Percentiles rank a stretch among this genome's conserved stretches.
These are phyloP conservation scores for Salarias fasciatus DNA, from an alignment of 2,797 vertebrate species.

Conservation along the genomic window DNA sequence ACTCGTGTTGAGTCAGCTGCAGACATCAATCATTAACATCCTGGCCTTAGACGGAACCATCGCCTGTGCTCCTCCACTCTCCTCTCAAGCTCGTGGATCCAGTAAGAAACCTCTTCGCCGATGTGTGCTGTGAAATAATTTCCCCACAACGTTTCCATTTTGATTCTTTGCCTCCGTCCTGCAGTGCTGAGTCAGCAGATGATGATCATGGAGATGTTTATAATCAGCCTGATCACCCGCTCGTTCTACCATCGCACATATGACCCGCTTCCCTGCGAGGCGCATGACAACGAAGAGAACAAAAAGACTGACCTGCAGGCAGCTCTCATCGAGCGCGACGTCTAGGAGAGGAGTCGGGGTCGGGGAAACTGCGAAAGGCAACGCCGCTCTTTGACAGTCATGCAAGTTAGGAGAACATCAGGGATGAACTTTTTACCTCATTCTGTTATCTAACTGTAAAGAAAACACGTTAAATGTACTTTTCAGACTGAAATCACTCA, in stretches of 20 bases:
- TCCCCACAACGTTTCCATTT: neutral
- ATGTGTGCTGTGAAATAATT: neutral
- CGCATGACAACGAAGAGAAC: constrained; percentile 57
- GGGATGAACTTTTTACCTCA: constrained; percentile 7
- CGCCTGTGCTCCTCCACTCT: constrained; percentile 87
- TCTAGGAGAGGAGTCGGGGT: constrained; percentile 37
- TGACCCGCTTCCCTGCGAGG: constrained; percentile 60
- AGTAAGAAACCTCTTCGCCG: constrained; percentile 77
- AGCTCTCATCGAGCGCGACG: constrained; percentile 54
- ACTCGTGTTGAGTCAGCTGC: constrained; percentile 88
- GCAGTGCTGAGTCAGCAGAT: constrained; percentile 88
- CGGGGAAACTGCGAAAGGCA: neutral
- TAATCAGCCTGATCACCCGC: constrained; percentile 84
- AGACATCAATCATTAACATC: constrained; percentile 88
- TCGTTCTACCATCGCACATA: constrained; percentile 83
- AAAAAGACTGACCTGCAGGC: constrained; percentile 44
- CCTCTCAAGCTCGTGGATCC: constrained; percentile 85
- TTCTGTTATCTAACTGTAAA: neutral
- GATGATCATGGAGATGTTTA: constrained; percentile 91
- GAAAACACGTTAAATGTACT: too few relatives aligned
- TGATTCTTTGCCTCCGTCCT: constrained; percentile 8
- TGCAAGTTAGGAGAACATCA: constrained; percentile 2
- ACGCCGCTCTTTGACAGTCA: neutral
- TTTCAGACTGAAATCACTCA: neutral
- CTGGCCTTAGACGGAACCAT: constrained; percentile 82